Evolutionary conservation across 2,113 vertebrate species (phyloP), one percentile per base, ranked within the genome.

Genomic region (Gambusia holbrooki): DNA sequence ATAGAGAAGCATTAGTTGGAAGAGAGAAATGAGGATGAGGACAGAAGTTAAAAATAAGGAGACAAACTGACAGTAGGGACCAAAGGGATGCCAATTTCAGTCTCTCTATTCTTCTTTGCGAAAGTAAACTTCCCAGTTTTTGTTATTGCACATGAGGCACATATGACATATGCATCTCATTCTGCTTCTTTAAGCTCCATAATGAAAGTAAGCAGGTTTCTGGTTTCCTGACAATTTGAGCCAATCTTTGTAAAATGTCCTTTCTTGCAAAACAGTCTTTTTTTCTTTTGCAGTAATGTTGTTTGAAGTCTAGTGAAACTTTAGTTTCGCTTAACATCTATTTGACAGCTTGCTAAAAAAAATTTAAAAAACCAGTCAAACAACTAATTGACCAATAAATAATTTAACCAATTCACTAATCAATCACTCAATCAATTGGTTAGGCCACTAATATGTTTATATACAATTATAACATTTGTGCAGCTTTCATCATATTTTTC

Each of bases 1-100:
- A 87, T 73, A 82, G 78, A 81, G 76, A 82, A 67, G 64, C 83
- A 90, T 91, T 87, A 87, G 76, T 77, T 71, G 79, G 85, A 81
- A 76, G 81, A 77, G 66, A 82, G 76, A 78, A 80, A 81, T 4
- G 5, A 25, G 33, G 61, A 51, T 22, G 74, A 82, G 58, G 77
- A 79, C 64, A 78, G 69, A 79, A 79, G 71, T 71, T 80, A 66
- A 82, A 73, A 89, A 88, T 78, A 72, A 79, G 60, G 2, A 22
- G 35, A 77, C 63, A 74, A 84, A 82, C 33, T 82, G 77, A 83
- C 72, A 84, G 73, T 28, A 45, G 45, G 69, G 66, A 83, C 65
- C 69, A 73, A 75, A 83, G 48, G 89, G 32, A 22, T 35, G 65
- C 62, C 14, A 45, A 58, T 72, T 62, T 73, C 30, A 76, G 61